phyloP scores from a whole-genome alignment of 2,797 vertebrate genomes.

The Psittacula derbiana region DNA sequence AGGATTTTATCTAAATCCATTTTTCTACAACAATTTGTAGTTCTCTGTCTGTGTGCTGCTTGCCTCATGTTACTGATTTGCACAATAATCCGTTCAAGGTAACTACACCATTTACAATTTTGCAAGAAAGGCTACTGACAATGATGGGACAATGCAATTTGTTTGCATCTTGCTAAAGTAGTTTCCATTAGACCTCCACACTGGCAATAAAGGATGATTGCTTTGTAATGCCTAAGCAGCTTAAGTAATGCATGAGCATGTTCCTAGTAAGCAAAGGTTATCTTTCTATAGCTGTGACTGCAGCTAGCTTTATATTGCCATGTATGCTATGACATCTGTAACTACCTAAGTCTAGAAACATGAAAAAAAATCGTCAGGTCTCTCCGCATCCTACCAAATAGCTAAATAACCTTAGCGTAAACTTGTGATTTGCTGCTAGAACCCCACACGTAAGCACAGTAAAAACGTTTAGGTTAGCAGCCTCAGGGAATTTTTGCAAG shows the following conservation, averaged over 20 bases:
- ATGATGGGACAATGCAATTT: not conserved
- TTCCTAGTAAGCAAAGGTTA: not conserved
- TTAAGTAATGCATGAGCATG: rapidly evolving
- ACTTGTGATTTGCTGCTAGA: not conserved
- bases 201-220: not conserved
- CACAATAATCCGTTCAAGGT: not conserved
- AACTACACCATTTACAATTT: not conserved
- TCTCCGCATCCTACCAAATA: not conserved
- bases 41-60: not conserved
- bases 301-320: not conserved
- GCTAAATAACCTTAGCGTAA: not conserved
- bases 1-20: not conserved
- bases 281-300: not conserved
- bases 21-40: not conserved
- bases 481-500: not conserved
- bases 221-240: not conserved
- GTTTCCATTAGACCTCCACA: not conserved
- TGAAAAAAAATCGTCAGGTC: not conserved
- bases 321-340: rapidly evolving
- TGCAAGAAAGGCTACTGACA: not conserved
- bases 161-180: not conserved
- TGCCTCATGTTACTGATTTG: not conserved
- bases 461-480: not conserved
- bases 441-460: not conserved
- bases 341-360: rapidly evolving